Percentiles rank a stretch among this genome's conserved stretches.
Conservation (phyloP, 2,113 vertebrate species). For the Alectura lathami region DNA sequence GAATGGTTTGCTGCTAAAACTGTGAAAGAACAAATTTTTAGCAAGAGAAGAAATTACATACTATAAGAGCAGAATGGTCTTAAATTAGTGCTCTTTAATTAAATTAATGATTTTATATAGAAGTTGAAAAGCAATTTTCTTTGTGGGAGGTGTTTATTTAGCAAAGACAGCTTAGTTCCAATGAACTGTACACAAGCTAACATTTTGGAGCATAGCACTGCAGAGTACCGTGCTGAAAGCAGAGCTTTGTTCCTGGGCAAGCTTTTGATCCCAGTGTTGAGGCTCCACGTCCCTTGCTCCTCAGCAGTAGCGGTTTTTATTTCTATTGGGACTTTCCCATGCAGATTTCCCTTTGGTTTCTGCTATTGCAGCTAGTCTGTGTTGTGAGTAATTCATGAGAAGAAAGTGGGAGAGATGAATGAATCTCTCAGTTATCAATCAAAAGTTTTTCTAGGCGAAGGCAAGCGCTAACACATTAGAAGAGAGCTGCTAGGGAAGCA, state of each 20-base stretch:
- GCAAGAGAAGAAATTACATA: neutral
- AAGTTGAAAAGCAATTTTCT: neutral
- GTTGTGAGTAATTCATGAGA: constrained; percentile 18
- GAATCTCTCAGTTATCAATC: neutral
- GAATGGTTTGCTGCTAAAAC: neutral
- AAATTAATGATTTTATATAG: neutral
- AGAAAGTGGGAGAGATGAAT: constrained; percentile 20
- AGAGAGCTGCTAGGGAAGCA: neutral
- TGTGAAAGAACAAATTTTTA: neutral
- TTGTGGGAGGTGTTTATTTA: neutral
- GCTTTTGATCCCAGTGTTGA: neutral
- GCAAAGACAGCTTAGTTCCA: neutral
- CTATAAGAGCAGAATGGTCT: neutral
- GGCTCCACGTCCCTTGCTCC: neutral
- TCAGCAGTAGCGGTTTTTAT: neutral
- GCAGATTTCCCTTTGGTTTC: neutral
- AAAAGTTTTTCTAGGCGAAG: constrained; percentile 25
- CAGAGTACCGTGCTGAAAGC: neutral
- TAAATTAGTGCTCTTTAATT: neutral
- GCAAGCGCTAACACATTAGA: neutral
- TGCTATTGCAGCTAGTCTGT: constrained; percentile 9
- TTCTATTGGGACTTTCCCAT: neutral
- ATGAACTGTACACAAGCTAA: neutral
- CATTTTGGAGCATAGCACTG: neutral
- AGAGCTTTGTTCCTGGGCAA: neutral